A percentile compares a stretch with the other conserved stretches of the same genome.
phyloP scores from a whole-genome alignment of 1,140 invertebrate genomes.

The Tetragonula clypearis region DNA sequence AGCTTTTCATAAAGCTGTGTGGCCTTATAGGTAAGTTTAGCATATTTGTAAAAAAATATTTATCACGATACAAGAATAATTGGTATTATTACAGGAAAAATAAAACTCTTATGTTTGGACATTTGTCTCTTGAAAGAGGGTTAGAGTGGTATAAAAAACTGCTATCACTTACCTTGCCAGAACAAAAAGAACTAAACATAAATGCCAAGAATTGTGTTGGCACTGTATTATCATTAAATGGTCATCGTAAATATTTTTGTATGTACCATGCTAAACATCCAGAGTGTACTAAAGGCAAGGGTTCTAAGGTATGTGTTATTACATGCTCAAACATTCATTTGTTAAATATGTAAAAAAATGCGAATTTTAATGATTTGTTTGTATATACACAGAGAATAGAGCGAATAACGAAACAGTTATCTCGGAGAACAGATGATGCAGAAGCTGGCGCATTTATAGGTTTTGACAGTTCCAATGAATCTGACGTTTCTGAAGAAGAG shows the following conservation, averaged over 20 bases:
- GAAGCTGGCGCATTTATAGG: slow-evolving; percentile 92
- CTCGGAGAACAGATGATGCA: slow-evolving; percentile 83
- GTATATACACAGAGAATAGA: slow-evolving; percentile 82
- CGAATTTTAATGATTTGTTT: neutral
- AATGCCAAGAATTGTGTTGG: slow-evolving; percentile 98
- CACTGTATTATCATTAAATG: slow-evolving; percentile 97
- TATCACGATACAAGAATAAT: neutral
- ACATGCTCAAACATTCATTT: neutral
- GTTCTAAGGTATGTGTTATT: slow-evolving; percentile 81
- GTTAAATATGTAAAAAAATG: neutral
- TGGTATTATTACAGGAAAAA: slow-evolving; percentile 84
- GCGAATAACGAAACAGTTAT: slow-evolving; percentile 85
- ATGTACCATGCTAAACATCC: slow-evolving; percentile 98
- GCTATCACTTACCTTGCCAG: slow-evolving; percentile 91
- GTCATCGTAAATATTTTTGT: slow-evolving; percentile 98
- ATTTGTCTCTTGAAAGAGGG: slow-evolving; percentile 95
- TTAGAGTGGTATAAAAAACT: slow-evolving; percentile 96
- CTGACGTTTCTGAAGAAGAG: slow-evolving; percentile 88
- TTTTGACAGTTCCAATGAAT: slow-evolving; percentile 86
- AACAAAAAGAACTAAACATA: slow-evolving; percentile 92
- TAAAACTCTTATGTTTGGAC: slow-evolving; percentile 96
- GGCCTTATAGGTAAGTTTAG: slow-evolving; percentile 92
- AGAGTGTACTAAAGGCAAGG: slow-evolving; percentile 82
- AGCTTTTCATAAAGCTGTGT: slow-evolving; percentile 95
- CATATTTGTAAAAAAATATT: neutral